phyloP scores from a whole-genome alignment of 1,140 invertebrate genomes.

The Drosophila kohkoa region DNA sequence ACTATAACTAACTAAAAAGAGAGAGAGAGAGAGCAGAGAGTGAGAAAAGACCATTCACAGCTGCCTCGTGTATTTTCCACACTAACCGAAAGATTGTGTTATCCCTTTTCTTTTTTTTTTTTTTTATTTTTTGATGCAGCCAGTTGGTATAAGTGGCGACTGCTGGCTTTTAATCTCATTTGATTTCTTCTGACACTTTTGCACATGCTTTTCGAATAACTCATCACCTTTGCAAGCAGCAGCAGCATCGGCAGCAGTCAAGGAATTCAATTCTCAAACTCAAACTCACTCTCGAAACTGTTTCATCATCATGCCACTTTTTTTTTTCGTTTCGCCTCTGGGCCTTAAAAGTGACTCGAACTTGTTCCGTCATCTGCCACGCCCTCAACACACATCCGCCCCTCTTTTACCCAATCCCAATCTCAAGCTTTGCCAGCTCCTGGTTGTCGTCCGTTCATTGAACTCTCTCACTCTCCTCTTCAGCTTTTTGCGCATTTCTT shows the following conservation, averaged over 20 bases:
- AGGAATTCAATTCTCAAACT: constrained; percentile 35
- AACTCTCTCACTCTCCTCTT: constrained; percentile 43
- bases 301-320: constrained; percentile 61
- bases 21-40: neutral
- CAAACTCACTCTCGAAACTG: constrained; percentile 30
- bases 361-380: constrained; percentile 41
- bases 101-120: constrained; percentile 13
- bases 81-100: constrained; percentile 19
- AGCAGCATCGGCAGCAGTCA: neutral
- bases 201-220: constrained; percentile 78
- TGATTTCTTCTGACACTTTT: constrained; percentile 75
- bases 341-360: constrained; percentile 36
- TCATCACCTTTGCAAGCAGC: constrained; percentile 61
- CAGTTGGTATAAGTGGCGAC: neutral
- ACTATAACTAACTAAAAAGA: neutral
- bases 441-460: constrained; percentile 66
- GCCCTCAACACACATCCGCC: neutral
- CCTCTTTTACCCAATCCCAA: neutral
- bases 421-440: constrained; percentile 23
- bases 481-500: constrained; percentile 42
- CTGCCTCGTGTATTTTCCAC: constrained; percentile 32
- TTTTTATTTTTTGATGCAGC: neutral
- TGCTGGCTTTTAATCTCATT: constrained; percentile 67
- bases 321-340: constrained; percentile 43
- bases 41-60: constrained; percentile 1